Base-by-base conservation (phyloP, 2,888 invertebrate species). In the Xanthorhoe spadicearia region DNA sequence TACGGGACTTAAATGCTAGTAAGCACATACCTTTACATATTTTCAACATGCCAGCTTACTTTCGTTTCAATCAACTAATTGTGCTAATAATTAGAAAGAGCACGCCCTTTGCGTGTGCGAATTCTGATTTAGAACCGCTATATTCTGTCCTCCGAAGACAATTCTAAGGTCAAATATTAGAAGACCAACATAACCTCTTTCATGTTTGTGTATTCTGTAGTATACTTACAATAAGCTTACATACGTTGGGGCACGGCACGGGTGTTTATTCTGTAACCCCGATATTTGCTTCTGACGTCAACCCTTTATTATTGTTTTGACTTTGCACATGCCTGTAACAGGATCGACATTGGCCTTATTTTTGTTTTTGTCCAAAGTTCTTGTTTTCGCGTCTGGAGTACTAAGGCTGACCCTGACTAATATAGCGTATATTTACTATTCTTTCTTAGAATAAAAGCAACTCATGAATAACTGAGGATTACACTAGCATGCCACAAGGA, bases 31-130 rank as follows among this genome's bases (percentile, higher is more conserved):
- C 38, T 13, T 5, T 5, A 43, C 38, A 43, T 43, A 10, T 38
- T 38, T 43, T 43, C 13, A 3, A 18, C 8, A 10, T 50, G 10
- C 17, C 8, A 56, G 19, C 19, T 48, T 56, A 50, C 51, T 67
- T 69, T 68, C 48, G 23, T 60, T 56, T 56, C 50, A 88, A 86
- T 74, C 77, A 68, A 69, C 75, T 82, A 87, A 86, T 83, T 84
- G 80, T 73, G 62, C 68, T 63, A 69, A 73, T 77, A 78, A 82
- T 78, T 78, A 72, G 66, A 77, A 72, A 63, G 28, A 77, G 71
- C 82, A 81, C 86, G 78, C 86, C 86, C 83, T 76, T 85, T 77
- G 83, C 85, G 86, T 83, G 86, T 74, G 72, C 69, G 68, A 77
- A 80, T 77, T 72, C 74, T 74, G 78, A 77, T 81, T 83, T 77